phyloP scores from a whole-genome alignment of 2,888 invertebrate genomes.

The Aleiodes testaceus region DNA sequence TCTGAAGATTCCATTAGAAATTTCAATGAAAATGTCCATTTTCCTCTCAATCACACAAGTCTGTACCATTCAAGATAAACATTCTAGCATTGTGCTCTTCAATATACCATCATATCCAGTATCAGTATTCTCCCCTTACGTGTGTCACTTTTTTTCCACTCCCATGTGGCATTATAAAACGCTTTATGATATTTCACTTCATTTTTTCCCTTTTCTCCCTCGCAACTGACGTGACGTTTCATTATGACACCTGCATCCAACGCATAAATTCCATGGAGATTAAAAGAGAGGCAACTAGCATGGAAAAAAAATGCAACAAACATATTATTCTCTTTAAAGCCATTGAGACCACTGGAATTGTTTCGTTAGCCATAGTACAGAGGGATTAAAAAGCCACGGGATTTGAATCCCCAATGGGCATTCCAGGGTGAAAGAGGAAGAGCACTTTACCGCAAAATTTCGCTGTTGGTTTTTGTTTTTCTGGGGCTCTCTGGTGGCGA shows the following conservation, averaged over 20 bases:
- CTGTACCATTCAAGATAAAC: slow-evolving; percentile 1
- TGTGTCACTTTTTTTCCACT: background rate
- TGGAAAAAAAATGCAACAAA: background rate
- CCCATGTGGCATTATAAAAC: background rate
- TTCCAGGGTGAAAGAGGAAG: too few relatives aligned
- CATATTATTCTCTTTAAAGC: slow-evolving; percentile 14
- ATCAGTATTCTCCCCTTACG: background rate
- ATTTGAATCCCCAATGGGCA: slow-evolving; percentile 15
- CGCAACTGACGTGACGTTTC: background rate
- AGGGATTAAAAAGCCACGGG: background rate
- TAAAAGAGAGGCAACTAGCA: background rate
- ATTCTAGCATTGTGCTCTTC: slow-evolving; percentile 13
- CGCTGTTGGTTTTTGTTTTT: background rate
- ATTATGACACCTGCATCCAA: background rate
- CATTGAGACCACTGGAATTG: slow-evolving; percentile 8
- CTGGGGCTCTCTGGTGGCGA: background rate
- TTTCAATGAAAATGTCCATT: too few relatives aligned
- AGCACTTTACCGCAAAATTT: slow-evolving; percentile 16
- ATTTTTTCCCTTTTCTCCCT: background rate
- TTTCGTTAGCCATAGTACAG: slow-evolving; percentile 5
- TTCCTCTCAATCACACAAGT: background rate
- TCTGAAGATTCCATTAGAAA: too few relatives aligned
- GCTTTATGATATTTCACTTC: background rate
- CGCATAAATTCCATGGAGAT: background rate
- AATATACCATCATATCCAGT: slow-evolving; percentile 14